Conservation (phyloP, 2,888 invertebrate genomes). For the Colletes collaris region DNA sequence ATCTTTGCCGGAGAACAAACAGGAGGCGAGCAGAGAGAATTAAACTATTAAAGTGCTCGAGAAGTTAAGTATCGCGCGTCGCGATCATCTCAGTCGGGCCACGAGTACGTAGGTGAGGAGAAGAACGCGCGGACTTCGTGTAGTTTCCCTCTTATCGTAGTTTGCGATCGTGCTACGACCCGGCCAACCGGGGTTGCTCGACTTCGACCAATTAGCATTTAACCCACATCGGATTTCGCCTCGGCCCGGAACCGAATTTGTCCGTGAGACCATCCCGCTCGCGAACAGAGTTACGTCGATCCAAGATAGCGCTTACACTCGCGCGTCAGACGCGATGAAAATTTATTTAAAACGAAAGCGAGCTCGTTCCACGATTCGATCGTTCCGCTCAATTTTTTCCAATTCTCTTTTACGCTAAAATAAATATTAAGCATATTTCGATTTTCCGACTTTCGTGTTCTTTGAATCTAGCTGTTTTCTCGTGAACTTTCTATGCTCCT, state of each 20-base stretch:
- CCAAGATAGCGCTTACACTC: too few species aligned
- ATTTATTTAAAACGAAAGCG: too few species aligned
- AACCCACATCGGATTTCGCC: constrained; percentile 59
- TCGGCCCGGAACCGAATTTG: constrained; percentile 39
- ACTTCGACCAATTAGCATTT: constrained; percentile 63
- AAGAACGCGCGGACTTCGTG: constrained; percentile 69
- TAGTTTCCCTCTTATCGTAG: constrained; percentile 67
- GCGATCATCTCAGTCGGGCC: constrained; percentile 51
- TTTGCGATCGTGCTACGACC: constrained; percentile 64
- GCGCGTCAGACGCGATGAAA: too few species aligned
- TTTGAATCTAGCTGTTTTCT: too few species aligned
- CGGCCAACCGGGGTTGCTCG: constrained; percentile 51
- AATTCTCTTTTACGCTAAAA: too few species aligned
- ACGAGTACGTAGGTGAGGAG: constrained; percentile 49
- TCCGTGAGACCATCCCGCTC: constrained; percentile 29
- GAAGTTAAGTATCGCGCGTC: constrained; percentile 54
- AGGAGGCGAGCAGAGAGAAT: constrained; percentile 54
- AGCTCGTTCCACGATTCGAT: too few species aligned
- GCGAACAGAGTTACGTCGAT: too few species aligned
- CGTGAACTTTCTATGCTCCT: too few species aligned
- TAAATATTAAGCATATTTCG: too few species aligned
- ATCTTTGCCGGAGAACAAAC: constrained; percentile 46
- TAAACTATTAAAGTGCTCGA: constrained; percentile 62
- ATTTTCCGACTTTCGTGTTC: too few species aligned
- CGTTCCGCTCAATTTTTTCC: too few species aligned